Evolutionary conservation across 2,113 vertebrate genomes (phyloP), one percentile per base, ranked within the genome.

Genomic region (Atractosteus spatula): DNA sequence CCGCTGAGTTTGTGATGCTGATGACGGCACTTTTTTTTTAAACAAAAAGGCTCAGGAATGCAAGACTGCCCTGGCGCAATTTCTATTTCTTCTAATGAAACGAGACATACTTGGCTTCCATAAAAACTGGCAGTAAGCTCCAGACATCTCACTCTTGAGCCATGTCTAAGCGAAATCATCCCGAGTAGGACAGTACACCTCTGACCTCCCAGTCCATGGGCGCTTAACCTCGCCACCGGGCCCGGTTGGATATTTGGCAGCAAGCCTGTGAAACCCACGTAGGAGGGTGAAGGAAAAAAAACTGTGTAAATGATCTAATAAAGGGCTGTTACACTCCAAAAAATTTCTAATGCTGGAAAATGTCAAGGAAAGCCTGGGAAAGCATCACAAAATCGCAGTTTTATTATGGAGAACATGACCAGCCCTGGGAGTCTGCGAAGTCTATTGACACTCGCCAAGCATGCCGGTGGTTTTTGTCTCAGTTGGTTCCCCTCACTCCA

Each of bases 331-430:
- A 68, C 55, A 55, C 64, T 41, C 17, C n/a, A 59, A 64, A 47
- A 43, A 47, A 10, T 11, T 12, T 16, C 56, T 7, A 44, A 55
- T 7, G 17, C 12, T 11, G 41, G 41, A 70, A 70, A 70, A 70
- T 70, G 57, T 8, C 13, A 14, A 43, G 41, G 68, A 70, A 43
- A 55, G 68, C 54, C 44, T 68, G 68, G 10, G 45, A 62, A 47
- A 71, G 29, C 70, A 43, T 3, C 14, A 17, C 13, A 3, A 12
- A 29, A 11, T 12, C 14, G n/a, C 4, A 29, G 17, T 65, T 55
- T 71, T 41, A 72, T 66, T 57, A 42, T 45, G 64, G 43, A 45
- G 42, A 66, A 66, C 63, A 56, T 56, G 54, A 70, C 63, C 68
- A n/a, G 54, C 29, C 41, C 55, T 43, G 63, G 63, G 61, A 41